Base-by-base conservation (phyloP, 2,888 invertebrate genomes). In the Noctua fimbriata region DNA sequence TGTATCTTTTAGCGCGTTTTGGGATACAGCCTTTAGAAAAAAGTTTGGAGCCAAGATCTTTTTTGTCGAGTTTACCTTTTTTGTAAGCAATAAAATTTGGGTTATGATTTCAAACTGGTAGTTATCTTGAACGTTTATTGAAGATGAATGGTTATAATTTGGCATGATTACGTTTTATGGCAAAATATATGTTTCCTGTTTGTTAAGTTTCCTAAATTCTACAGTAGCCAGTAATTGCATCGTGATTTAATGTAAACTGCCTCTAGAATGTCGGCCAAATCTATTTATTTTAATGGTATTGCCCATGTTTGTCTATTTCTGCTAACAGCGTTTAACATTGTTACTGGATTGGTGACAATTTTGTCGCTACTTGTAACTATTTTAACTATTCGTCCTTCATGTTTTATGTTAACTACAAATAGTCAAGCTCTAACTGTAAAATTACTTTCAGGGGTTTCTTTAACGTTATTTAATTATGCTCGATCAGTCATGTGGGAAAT, bases 1-100 rank as follows among this genome's bases (percentile, higher is more conserved):
- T 60, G 79, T 74, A 82, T 72, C 78, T 81, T 86, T 88, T 81
- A 79, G 81, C 88, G 69, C 69, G 60, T 80, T 86, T 76, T 75
- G 72, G 84, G 60, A 77, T 83, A 81, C 63, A 69, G 75, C 66
- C 69, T 81, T 63, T 63, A 28, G 67, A 76, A 78, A 73, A 49
- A 73, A 7, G 49, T 66, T 80, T 79, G 72, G 47, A 32, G 52
- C n/a, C 44, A 47, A 52, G 4, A 16, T 52, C 7, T 71, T 63
- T 79, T 84, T 76, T 65, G 73, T 77, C 1, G 28, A 71, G 36
- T 7, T 65, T 28, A 9, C 41, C 52, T 75, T 79, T 70, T 85
- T 80, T 86, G 18, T 28, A 2, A 32, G 41, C 1, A 44, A 24
- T 67, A 52, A 44, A 75, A 78, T 76, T 65, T 74, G 32, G 76